Conservation (phyloP, 2,797 vertebrate genomes). For the Melanotaenia nigrans region DNA sequence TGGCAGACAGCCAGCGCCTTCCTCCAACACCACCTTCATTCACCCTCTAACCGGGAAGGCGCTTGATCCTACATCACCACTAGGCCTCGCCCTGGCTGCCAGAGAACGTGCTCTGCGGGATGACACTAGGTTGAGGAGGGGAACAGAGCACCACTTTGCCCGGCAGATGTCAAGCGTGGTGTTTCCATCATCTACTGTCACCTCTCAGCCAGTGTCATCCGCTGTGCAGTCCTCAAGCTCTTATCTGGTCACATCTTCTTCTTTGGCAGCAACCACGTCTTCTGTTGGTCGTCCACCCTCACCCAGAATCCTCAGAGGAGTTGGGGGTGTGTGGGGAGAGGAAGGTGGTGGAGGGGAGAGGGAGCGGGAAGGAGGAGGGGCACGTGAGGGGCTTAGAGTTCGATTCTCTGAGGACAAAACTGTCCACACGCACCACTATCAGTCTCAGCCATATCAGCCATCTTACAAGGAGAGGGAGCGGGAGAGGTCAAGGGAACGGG, state of each 20-base stretch:
- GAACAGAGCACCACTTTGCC: slow-evolving; percentile 79
- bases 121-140: slow-evolving; percentile 80
- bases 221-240: slow-evolving; percentile 78
- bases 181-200: slow-evolving; percentile 70
- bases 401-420: slow-evolving; percentile 86
- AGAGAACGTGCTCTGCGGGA: slow-evolving; percentile 91
- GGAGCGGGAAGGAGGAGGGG: slow-evolving; percentile 78
- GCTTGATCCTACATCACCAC: slow-evolving; percentile 89
- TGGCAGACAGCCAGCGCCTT: slow-evolving; percentile 61
- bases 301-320: slow-evolving; percentile 80
- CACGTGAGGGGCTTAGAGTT: slow-evolving; percentile 82
- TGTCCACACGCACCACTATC: slow-evolving; percentile 84
- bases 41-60: slow-evolving; percentile 94
- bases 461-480: slow-evolving; percentile 79
- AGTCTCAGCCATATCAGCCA: slow-evolving; percentile 80
- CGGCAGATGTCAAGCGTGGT: slow-evolving; percentile 80
- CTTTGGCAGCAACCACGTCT: slow-evolving; percentile 82
- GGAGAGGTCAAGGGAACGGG: slow-evolving; percentile 73
- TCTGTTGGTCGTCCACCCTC: slow-evolving; percentile 81
- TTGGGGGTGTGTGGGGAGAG: slow-evolving; percentile 74
- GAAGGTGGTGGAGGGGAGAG: slow-evolving; percentile 74
- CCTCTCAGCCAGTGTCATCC: slow-evolving; percentile 75
- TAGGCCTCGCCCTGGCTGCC: slow-evolving; percentile 91
- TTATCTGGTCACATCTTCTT: slow-evolving; percentile 84
- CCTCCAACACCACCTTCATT: slow-evolving; percentile 85